Base-by-base conservation (phyloP, 2,797 vertebrate species). In the Tarsius wallacei region DNA sequence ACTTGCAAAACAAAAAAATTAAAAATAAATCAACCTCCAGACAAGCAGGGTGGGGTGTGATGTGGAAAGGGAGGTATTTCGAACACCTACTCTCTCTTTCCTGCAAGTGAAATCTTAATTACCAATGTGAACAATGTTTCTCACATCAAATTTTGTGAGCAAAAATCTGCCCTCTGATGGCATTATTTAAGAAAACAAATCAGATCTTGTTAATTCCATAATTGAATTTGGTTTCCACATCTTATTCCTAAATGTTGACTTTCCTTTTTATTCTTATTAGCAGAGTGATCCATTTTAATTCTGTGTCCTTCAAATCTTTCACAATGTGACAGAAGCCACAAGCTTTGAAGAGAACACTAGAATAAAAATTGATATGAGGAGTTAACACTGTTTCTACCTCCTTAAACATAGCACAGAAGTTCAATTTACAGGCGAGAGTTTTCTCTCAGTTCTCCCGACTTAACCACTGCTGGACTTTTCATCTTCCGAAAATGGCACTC, bases 31-130 rank as follows among this genome's bases (percentile, higher is more conserved):
- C 9, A 12, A 8, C 83, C 42, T 42, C 66, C 91, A 0, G 77
- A 91, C 89, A 0, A 0, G 61, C 71, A 81, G 59, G 42, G 16
- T 51, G 15, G 12, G 70, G 22, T 74, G 42, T n/a, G 3, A 2
- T 55, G 57, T 59, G 28, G 7, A n/a, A 68, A 12, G 86, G 14
- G 59, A 73, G 36, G 42, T 22, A 0, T 95, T 47, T 73, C 68
- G 55, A 19, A 74, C 7, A 2, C 17, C 64, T 80, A 42, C 42
- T 86, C 68, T 55, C 70, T 96, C 81, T 68, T 73, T 53, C 95
- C 24, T 89, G 90, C 31, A 76, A n/a, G 53, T 64, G 28, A 94
- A 94, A 94, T 96, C 66, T 90, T 89, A 61, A 36, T 89, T 93
- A 8, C 0, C 0, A 2, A 6, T 66, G 47, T 19, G 89, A 91